These are phyloP conservation scores for Trypoxylus dichotomus DNA, from an alignment of 1,140 invertebrate genomes.

Conservation along the genomic window DNA sequence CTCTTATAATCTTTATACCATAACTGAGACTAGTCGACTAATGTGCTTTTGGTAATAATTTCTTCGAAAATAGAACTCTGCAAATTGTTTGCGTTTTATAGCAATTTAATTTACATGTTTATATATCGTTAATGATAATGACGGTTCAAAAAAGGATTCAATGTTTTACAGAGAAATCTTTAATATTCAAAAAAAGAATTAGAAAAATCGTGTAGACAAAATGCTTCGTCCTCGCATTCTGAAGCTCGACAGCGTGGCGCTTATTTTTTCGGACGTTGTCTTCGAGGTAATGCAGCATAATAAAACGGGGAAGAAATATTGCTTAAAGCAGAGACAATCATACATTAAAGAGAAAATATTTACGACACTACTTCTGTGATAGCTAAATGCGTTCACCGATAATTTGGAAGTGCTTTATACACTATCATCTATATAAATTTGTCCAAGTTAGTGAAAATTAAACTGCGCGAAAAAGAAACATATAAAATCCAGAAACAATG, in stretches of 20 bases:
- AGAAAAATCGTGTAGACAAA: not conserved
- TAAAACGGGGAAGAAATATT: constrained; percentile 16
- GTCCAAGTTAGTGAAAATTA: not conserved
- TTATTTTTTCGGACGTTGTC: not conserved
- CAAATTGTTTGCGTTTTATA: not conserved
- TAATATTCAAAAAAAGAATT: not conserved
- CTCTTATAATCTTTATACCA: too few relatives aligned
- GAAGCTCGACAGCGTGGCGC: not conserved
- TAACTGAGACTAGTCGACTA: too few relatives aligned
- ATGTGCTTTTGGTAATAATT: too few relatives aligned
- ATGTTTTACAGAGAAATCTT: not conserved
- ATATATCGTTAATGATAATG: not conserved
- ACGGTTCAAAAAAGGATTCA: not conserved
- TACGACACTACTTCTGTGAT: not conserved
- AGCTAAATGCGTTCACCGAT: not conserved
- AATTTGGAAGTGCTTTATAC: not conserved
- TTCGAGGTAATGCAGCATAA: constrained; percentile 13
- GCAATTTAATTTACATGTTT: not conserved
- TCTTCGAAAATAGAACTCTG: too few relatives aligned
- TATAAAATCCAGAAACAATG: not conserved
- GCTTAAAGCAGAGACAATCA: not conserved
- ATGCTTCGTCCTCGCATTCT: not conserved
- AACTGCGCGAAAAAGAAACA: not conserved
- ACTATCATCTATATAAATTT: not conserved
- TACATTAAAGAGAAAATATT: constrained; percentile 8